Evolutionary conservation across 2,797 vertebrate genomes (phyloP), one percentile per base, ranked within the genome.

Genomic region (Hypotaenidia philippensis): DNA sequence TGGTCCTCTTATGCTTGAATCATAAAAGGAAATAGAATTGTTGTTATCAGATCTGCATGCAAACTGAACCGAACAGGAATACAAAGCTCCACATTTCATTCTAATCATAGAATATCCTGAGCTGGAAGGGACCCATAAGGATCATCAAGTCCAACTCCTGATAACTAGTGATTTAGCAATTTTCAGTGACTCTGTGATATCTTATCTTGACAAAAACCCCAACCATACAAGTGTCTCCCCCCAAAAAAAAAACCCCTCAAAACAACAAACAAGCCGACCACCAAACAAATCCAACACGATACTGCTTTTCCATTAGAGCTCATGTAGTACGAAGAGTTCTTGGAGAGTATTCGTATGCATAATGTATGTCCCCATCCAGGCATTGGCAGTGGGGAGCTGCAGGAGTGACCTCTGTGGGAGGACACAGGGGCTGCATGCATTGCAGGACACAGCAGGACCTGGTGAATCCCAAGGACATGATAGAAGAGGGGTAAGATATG

Each of bases 311-410:
- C 3, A 0, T 27, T 41, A 19, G 9, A 19, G 41, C 41, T 64
- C 27, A 3, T 34, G 17, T 26, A 49, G 31, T 27, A 26, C n/a
- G 56, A 32, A 32, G 26, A 34, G 31, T 64, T 79, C 36, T 64
- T 1, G 1, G 29, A 50, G 34, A 50, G 36, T 22, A 27, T 57
- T 50, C 1, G 0, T 27, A 2, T 16, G 15, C 26, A 36, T 34
- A 9, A 7, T 21, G 26, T 11, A 31, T 57, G 29, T 31, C 34
- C 25, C 3, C 1, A 1, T 41, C 25, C 31, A 13, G 21, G 8
- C 21, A 52, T 26, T 65, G 31, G 40, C 41, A 25, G 34, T 10
- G 6, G 52, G 52, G 12, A 61, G 59, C 57, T 55, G 23, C 66
- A 16, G 56, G 16, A 8, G n/a, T 52, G 47, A 21, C 49, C 6